Conservation (phyloP, 2,797 vertebrate species). For the Etheostoma nigrum region DNA sequence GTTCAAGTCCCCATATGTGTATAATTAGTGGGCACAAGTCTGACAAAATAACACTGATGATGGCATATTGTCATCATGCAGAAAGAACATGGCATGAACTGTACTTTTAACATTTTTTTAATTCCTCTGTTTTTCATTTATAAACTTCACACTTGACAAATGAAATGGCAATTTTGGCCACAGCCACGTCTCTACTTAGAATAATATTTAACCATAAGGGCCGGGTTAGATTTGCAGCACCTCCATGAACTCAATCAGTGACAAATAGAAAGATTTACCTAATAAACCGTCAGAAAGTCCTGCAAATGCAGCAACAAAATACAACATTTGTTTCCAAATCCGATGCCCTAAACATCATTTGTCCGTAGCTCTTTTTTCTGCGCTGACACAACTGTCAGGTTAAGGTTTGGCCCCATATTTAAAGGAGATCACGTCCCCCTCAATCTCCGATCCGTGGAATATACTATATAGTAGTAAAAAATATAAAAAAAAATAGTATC, state of each 20-base stretch:
- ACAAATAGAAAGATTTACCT: background rate
- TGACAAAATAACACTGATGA: background rate
- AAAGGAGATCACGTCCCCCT: background rate
- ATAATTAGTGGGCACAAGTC: too few relatives aligned
- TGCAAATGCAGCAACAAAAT: background rate
- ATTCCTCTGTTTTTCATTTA: too few relatives aligned
- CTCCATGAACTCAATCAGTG: background rate
- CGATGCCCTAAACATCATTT: too few relatives aligned
- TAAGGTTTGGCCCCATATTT: background rate
- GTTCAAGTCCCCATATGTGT: too few relatives aligned
- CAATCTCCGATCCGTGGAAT: background rate
- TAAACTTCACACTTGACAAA: background rate
- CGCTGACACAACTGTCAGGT: background rate
- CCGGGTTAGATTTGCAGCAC: background rate
- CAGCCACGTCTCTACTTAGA: too few relatives aligned
- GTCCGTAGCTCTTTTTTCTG: background rate
- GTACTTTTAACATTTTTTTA: too few relatives aligned
- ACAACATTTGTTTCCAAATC: background rate
- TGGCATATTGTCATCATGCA: background rate
- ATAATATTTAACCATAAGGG: background rate
- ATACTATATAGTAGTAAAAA: too few relatives aligned
- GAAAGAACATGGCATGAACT: background rate
- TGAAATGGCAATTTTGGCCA: background rate
- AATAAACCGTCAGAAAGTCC: background rate
- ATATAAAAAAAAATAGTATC: background rate